A percentile compares a stretch with the other conserved stretches of the same genome.
These are phyloP conservation scores for Papilio polytes DNA, from an alignment of 1,140 invertebrate species.

Conservation along the genomic window DNA sequence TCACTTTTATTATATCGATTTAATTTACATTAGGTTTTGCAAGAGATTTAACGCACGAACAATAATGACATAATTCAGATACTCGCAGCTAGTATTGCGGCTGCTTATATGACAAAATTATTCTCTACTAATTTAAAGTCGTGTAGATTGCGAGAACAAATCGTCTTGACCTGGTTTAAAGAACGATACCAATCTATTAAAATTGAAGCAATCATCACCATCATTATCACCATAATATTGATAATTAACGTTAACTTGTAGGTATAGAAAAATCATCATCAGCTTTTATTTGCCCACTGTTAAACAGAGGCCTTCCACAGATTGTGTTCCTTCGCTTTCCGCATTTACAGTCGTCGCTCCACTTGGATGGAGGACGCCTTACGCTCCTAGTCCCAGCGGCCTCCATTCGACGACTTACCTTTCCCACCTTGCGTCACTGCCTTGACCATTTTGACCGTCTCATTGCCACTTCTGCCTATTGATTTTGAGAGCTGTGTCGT, in stretches of 20 bases:
- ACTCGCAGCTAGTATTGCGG: background rate
- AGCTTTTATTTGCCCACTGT: no score
- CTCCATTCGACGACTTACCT: no score
- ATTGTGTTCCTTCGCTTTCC: no score
- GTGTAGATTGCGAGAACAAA: conserved; percentile 12
- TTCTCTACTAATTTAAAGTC: background rate
- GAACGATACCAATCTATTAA: conserved; percentile 14
- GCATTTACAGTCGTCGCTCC: no score
- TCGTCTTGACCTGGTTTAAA: conserved; percentile 5
- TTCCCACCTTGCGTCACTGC: no score
- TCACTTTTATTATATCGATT: conserved; percentile 37
- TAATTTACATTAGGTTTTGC: conserved; percentile 36
- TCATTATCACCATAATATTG: background rate
- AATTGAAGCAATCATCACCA: background rate
- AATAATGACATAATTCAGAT: conserved; percentile 20
- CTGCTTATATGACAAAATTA: background rate
- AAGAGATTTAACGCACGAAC: conserved; percentile 23
- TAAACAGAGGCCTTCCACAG: no score
- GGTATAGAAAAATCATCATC: background rate
- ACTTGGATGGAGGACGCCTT: no score
- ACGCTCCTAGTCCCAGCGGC: no score
- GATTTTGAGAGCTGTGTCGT: no score
- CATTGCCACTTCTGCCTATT: no score
- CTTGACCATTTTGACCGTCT: no score
- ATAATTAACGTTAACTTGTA: background rate